Base-by-base conservation (phyloP, 2,113 vertebrate species). In the Camelus dromedarius region DNA sequence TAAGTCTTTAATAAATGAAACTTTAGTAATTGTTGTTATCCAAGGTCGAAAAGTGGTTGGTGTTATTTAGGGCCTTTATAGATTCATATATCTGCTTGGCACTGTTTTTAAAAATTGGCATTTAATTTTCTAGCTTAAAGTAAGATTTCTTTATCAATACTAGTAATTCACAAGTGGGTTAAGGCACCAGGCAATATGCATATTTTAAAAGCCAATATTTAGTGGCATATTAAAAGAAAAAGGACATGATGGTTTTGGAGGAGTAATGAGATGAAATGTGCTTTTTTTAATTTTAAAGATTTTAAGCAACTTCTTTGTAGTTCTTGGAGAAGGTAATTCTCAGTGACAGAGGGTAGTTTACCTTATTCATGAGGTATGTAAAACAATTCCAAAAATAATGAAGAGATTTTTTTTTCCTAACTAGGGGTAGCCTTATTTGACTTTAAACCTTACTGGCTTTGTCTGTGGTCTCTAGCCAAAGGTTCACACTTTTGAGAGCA, bases 401-500 rank as follows among this genome's bases (percentile, higher is more conserved):
- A 97, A 95, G 92, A 80, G 89, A 76, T 91, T 86, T 94, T 86
- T 69, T 56, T 86, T 69, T 98, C 52, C 0, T 69, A 91, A 96
- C 93, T 94, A 79, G 79, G 87, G 81, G 89, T 95, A 98, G 93
- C 90, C 96, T 95, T 87, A 97, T 95, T 96, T 98, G 97, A 98
- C 97, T 97, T 98, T 93, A 97, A 97, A 79, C 86, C 95, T 14
- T 26, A 83, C 22, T 95, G 32, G 32, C 42, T 95, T 97, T 97
- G 97, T 95, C 89, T 98, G 38, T 98, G 97, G 98, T 99, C 98
- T 98, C 85, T 96, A 98, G 98, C 98, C 98, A 98, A 95, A 98
- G 96, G 93, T 88, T 98, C 96, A 96, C 98, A 93, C 94, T 6
- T 98, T 97, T 86, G 93, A 94, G 91, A 97, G 89, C 0, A 96